These are phyloP conservation scores for Eupristina koningsbergeri DNA, from an alignment of 1,140 invertebrate species.

Conservation along the genomic window DNA sequence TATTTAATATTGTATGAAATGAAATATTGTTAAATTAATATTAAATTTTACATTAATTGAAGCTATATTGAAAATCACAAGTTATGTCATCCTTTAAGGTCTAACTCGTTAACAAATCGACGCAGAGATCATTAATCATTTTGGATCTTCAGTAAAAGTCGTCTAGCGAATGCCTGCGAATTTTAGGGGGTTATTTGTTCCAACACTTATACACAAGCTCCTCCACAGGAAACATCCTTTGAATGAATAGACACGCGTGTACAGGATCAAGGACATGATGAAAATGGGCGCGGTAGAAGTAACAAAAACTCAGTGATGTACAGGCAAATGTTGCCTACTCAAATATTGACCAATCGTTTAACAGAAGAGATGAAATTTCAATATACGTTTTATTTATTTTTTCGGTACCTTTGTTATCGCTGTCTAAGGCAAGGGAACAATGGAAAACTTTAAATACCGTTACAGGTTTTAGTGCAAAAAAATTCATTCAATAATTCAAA, in stretches of 20 bases:
- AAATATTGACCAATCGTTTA: conserved; percentile 66
- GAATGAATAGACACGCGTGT: not conserved
- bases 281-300: not conserved
- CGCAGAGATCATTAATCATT: conserved; percentile 66
- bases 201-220: conserved; percentile 53
- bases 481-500: too few relatives aligned
- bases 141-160: conserved; percentile 56
- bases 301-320: conserved; percentile 16
- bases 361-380: conserved; percentile 37
- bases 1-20: too few relatives aligned
- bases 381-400: conserved; percentile 35
- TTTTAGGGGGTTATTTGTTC: conserved; percentile 60
- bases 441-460: not conserved
- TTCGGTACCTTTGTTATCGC: conserved; percentile 18
- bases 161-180: conserved; percentile 59
- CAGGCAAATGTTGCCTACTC: conserved; percentile 55
- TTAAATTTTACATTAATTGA: too few relatives aligned
- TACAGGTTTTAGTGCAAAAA: too few relatives aligned
- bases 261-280: conserved; percentile 36
- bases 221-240: conserved; percentile 20
- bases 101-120: conserved; percentile 64
- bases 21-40: too few relatives aligned
- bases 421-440: conserved; percentile 20
- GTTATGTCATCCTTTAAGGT: not conserved
- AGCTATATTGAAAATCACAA: too few relatives aligned